phyloP scores from a whole-genome alignment of 35 echinoderm and acorn worm species.

The Apostichopus parvimensis region DNA sequence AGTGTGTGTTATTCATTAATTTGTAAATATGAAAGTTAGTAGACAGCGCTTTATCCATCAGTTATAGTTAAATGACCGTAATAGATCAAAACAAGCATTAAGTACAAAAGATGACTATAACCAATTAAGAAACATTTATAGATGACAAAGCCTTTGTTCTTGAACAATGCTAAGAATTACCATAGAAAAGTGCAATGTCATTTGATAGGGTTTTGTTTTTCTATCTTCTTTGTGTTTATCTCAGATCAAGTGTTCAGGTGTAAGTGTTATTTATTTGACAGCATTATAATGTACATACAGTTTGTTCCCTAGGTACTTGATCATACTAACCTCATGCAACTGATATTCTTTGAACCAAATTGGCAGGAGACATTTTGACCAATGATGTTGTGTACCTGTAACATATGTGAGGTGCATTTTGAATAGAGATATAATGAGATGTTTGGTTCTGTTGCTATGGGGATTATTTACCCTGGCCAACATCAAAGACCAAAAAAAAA shows the following conservation, averaged over 20 bases:
- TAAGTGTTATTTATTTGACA: not conserved
- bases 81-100: no score
- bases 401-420: no score
- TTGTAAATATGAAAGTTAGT: not conserved
- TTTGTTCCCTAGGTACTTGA: not conserved
- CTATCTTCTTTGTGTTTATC: not conserved
- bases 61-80: no score
- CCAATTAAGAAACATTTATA: no score
- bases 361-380: no score
- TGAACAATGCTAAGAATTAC: not conserved
- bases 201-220: not conserved
- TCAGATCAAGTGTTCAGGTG: not conserved
- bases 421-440: no score
- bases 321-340: not conserved
- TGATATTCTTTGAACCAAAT: not conserved
- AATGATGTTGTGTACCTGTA: no score
- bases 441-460: no score
- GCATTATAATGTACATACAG: not conserved
- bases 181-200: conserved; percentile 14
- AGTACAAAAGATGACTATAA: no score
- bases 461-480: no score
- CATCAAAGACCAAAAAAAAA: no score
- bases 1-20: not conserved
- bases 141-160: no score
- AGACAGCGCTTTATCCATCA: not conserved